Percentiles rank a stretch among this genome's conserved stretches.
Evolutionary conservation across 2,888 invertebrate species (phyloP).

Genomic region (Aphrophora alni): DNA sequence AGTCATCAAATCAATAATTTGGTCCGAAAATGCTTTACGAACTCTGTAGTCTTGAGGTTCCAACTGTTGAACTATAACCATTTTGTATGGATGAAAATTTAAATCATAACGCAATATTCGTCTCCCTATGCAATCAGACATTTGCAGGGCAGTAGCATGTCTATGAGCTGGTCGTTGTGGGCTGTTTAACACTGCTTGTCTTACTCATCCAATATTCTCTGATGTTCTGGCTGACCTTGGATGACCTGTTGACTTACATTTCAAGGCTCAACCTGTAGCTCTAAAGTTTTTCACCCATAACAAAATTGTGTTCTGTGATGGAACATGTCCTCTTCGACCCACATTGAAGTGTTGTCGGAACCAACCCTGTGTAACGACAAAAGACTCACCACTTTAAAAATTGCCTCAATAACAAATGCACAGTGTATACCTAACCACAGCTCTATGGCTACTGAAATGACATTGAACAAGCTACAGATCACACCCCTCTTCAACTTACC

Average conservation of each 20-base stretch:
- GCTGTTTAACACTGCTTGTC: too few species aligned
- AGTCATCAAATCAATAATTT: too few species aligned
- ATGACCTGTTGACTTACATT: too few species aligned
- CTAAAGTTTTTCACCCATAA: too few species aligned
- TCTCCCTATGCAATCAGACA: neutral
- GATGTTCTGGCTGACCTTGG: too few species aligned
- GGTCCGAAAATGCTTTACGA: constrained; percentile 7
- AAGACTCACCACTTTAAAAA: neutral
- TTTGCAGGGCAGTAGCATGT: neutral
- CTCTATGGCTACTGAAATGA: neutral
- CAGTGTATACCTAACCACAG: neutral
- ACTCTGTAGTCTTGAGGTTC: constrained; percentile 12
- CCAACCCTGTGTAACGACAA: neutral
- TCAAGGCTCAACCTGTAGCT: too few species aligned
- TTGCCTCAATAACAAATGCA: neutral
- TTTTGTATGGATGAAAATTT: too few species aligned
- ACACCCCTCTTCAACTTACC: neutral
- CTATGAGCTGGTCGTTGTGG: neutral
- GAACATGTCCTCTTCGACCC: neutral
- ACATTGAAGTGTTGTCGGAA: neutral
- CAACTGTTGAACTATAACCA: neutral
- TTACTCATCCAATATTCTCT: too few species aligned
- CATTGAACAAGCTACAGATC: neutral
- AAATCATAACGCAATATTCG: constrained; percentile 14
- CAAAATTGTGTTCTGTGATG: neutral